A percentile compares a stretch with the other conserved stretches of the same genome.
These are phyloP conservation scores for Chaetodon auriga DNA, from an alignment of 2,113 vertebrate species.

Conservation along the genomic window DNA sequence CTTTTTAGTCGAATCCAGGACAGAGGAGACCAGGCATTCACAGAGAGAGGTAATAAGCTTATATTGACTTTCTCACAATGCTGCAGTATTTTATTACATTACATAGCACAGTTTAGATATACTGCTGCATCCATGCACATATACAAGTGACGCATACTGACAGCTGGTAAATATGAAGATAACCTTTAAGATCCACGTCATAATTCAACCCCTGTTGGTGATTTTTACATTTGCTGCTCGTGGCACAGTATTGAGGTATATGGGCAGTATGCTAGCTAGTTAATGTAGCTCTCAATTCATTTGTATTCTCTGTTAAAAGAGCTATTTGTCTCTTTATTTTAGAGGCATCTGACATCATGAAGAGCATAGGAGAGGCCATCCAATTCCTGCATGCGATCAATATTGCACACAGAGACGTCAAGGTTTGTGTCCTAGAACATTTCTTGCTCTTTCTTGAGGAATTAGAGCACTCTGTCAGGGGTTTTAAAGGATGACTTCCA, in stretches of 20 bases:
- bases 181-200: neutral
- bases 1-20: slow-evolving; percentile 98
- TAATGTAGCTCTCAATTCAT: neutral
- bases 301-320: neutral
- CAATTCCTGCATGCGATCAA: slow-evolving; percentile 95
- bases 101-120: neutral
- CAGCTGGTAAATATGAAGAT: neutral
- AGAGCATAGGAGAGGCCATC: slow-evolving; percentile 96
- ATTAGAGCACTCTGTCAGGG: neutral
- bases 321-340: slow-evolving; percentile 21
- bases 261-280: neutral
- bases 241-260: neutral
- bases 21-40: slow-evolving; percentile 98
- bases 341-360: slow-evolving; percentile 99
- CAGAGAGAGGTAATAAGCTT: slow-evolving; percentile 89
- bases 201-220: neutral
- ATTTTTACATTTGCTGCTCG: neutral
- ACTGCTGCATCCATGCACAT: neutral
- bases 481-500: neutral
- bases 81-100: neutral
- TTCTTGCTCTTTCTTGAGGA: neutral
- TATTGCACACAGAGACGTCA: slow-evolving; percentile 97
- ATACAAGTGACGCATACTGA: neutral
- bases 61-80: neutral
- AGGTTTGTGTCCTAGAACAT: slow-evolving; percentile 82